These are phyloP conservation scores for Flexamia atlantica DNA, from an alignment of 2,888 invertebrate species.

Conservation along the genomic window DNA sequence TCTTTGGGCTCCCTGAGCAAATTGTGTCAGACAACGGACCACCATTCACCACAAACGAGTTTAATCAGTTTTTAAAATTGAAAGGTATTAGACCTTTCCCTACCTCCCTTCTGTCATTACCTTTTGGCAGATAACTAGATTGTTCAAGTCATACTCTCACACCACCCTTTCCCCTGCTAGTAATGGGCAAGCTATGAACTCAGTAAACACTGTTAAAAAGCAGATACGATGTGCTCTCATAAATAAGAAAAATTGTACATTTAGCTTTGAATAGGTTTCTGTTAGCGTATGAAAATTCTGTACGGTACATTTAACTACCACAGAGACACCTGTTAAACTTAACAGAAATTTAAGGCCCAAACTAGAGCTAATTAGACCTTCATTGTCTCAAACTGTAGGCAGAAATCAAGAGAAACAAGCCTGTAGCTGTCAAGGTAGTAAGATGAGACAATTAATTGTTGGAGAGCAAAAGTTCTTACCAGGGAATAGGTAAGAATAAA, in stretches of 20 bases:
- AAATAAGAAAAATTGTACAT: neutral
- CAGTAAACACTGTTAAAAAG: constrained; percentile 43
- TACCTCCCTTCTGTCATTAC: too few relatives aligned
- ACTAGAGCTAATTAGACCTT: too few relatives aligned
- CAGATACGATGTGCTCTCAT: constrained; percentile 24
- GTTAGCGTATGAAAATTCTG: constrained; percentile 32
- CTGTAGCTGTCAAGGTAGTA: too few relatives aligned
- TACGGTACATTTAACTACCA: constrained; percentile 43
- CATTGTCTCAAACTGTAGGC: too few relatives aligned
- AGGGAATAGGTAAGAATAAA: too few relatives aligned
- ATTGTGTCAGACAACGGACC: constrained; percentile 57
- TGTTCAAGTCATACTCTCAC: too few relatives aligned
- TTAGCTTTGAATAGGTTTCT: constrained; percentile 50
- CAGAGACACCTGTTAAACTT: constrained; percentile 51
- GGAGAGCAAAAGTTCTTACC: too few relatives aligned
- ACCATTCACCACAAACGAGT: constrained; percentile 47
- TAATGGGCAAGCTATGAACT: constrained; percentile 41
- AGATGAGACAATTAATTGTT: too few relatives aligned
- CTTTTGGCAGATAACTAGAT: too few relatives aligned
- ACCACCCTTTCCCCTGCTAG: constrained; percentile 37
- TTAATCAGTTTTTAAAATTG: constrained; percentile 19
- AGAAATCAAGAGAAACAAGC: too few relatives aligned
- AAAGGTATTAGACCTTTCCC: constrained; percentile 50
- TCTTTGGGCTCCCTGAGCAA: too few relatives aligned
- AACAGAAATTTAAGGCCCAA: constrained; percentile 33